Evolutionary conservation across 37 sponge, comb jelly and placozoan species (phyloP).

Genomic region (Oscarella lobularis): DNA sequence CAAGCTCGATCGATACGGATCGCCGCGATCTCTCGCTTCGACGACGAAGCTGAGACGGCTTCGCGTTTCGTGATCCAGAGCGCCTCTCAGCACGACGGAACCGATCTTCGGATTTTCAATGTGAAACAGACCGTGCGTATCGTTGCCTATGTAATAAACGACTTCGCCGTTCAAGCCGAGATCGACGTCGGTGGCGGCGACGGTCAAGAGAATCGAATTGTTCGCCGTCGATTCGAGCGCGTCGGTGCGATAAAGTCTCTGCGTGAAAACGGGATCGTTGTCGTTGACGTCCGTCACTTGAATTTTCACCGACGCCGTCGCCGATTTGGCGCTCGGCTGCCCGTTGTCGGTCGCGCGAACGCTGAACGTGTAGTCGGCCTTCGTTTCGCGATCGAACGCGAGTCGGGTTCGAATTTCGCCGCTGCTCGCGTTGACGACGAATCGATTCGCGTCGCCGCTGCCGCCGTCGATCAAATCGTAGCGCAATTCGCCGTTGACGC

Average conservation of each 20-base stretch:
- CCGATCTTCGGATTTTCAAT: background rate
- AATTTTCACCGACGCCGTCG: constrained; percentile 4
- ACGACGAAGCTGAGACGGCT: background rate
- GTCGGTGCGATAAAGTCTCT: background rate
- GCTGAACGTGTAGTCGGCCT: background rate
- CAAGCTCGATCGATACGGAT: background rate
- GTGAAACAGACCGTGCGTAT: background rate
- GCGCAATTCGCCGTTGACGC: constrained; percentile 26
- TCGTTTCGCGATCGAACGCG: background rate
- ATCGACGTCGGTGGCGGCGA: constrained; percentile 25
- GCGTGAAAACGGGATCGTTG: constrained; percentile 18
- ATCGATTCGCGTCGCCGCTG: background rate
- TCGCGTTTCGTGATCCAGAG: background rate
- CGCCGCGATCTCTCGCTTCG: background rate
- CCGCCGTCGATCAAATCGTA: constrained; percentile 8
- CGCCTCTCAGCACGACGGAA: background rate
- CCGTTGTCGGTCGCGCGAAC: background rate
- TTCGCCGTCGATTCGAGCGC: constrained; percentile 19
- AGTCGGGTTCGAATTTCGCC: constrained; percentile 21
- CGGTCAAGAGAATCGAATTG: constrained; percentile 13
- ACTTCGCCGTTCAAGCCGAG: background rate
- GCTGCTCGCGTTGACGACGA: constrained; percentile 15
- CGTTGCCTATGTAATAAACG: background rate
- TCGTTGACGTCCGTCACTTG: constrained; percentile 3
- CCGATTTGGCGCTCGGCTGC: background rate